Evolutionary conservation across 2,113 vertebrate genomes (phyloP), one percentile per base, ranked within the genome.

Genomic region (Stomatorhinus ivindoensis): DNA sequence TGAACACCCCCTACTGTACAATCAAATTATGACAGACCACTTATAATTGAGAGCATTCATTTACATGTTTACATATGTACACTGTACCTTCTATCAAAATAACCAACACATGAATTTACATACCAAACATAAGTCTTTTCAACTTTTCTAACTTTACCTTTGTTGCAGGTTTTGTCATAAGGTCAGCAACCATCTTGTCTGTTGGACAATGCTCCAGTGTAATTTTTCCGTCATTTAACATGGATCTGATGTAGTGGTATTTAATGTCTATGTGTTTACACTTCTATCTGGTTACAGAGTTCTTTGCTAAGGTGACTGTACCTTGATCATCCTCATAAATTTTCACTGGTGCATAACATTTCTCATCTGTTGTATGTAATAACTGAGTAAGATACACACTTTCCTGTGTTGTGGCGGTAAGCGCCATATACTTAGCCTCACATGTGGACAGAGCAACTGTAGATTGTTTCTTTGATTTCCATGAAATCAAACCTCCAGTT

Each of bases 261-360:
- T 53, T 89, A 13, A 88, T 90, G 58, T 92, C 91, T 82, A 91
- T 86, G 88, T 91, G 82, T 92, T 89, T 87, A 61, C 73, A 50
- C 48, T 48, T 48, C 47, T 48, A 11, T 48, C 10, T 50, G 47
- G 47, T 48, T 48, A 48, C 47, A 48, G 47, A 10, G 47, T 48
- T 48, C 47, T 48, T 48, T 48, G 10, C 48, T 50, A 50, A 9
- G 48, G 48, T 0, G 10, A 50, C 13, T 50, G 48, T 50, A 50
- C 2, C 48, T 50, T 50, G 48, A 50, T 50, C 48, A 48, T 11
- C 10, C 9, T 48, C 48, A 50, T 50, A 50, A 13, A 50, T 50
- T 13, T 50, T 50, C 48, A 50, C 48, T 50, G 48, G 48, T 50
- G 48, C 48, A 50, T 47, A 47, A 47, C 47, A 47, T 47, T 47